Evolutionary conservation across 1,140 invertebrate genomes (phyloP).

Genomic region (Eueides isabella): DNA sequence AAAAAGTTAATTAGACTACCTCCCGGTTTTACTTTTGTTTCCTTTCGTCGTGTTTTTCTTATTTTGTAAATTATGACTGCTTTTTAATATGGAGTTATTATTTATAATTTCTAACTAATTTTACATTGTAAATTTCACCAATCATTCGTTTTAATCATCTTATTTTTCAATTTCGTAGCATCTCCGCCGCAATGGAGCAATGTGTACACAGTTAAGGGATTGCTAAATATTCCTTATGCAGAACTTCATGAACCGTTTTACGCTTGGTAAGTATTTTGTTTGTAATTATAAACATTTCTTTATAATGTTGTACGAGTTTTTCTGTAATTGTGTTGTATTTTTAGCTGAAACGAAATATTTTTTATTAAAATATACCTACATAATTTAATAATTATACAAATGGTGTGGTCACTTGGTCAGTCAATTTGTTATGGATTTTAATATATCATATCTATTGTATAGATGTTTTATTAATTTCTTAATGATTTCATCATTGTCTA

Average conservation of each 20-base stretch:
- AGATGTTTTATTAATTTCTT: too few species aligned
- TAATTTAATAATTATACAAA: too few species aligned
- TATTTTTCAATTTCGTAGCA: constrained; percentile 49
- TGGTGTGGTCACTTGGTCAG: too few species aligned
- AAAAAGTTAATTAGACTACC: not conserved
- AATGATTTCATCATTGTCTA: too few species aligned
- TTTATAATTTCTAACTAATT: not conserved
- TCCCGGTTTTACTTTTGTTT: constrained; percentile 4
- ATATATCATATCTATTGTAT: too few species aligned
- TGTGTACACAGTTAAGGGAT: constrained; percentile 88
- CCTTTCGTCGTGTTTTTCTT: not conserved
- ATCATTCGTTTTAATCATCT: constrained; percentile 12
- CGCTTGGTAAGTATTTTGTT: constrained; percentile 86
- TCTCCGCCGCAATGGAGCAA: constrained; percentile 85
- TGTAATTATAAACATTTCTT: not conserved
- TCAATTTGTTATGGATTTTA: too few species aligned
- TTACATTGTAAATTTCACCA: not conserved
- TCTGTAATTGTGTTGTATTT: too few species aligned
- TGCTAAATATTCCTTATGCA: constrained; percentile 94
- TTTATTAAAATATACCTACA: too few species aligned
- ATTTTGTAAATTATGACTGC: not conserved
- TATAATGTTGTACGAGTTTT: too few species aligned
- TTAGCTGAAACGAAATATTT: too few species aligned
- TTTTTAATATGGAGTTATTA: too few species aligned
- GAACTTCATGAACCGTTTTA: constrained; percentile 95